Percentiles rank a stretch among this genome's conserved stretches.
phyloP scores from a whole-genome alignment of 2,113 vertebrate genomes.

The Sphaerodactylus townsendi region DNA sequence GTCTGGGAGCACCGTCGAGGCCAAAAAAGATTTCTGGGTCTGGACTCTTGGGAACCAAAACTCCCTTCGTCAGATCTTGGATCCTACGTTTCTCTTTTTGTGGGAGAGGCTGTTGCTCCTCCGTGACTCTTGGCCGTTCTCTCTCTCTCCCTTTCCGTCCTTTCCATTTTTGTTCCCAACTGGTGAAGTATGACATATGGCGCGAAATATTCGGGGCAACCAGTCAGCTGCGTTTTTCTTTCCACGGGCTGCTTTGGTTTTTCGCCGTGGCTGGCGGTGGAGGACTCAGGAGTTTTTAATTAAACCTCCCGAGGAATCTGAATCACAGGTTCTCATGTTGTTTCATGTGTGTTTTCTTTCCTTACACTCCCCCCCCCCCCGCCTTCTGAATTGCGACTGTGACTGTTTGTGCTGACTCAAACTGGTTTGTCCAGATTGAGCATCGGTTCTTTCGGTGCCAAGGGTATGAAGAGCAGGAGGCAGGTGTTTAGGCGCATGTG shows the following conservation, averaged over 20 bases:
- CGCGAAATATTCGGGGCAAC: slow-evolving; percentile 64
- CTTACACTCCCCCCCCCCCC: background rate
- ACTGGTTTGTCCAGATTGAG: slow-evolving; percentile 83
- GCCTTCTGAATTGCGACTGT: slow-evolving; percentile 78
- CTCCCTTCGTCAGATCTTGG: too few species aligned
- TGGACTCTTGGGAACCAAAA: too few species aligned
- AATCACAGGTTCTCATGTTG: slow-evolving; percentile 77
- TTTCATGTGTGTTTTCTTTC: background rate
- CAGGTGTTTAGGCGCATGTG: slow-evolving; percentile 21
- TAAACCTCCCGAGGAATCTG: slow-evolving; percentile 77
- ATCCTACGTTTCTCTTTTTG: background rate
- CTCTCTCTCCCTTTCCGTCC: background rate
- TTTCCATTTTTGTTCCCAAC: background rate
- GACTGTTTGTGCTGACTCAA: slow-evolving; percentile 82
- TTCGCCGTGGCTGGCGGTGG: slow-evolving; percentile 53
- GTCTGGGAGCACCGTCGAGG: too few species aligned
- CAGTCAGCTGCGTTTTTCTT: slow-evolving; percentile 65
- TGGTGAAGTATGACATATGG: slow-evolving; percentile 55
- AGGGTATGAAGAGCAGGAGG: slow-evolving; percentile 46
- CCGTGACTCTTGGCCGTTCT: slow-evolving; percentile 54
- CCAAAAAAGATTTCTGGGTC: too few species aligned
- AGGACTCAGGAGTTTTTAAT: slow-evolving; percentile 72
- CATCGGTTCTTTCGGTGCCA: slow-evolving; percentile 59
- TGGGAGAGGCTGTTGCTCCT: slow-evolving; percentile 40
- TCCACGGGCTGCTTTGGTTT: slow-evolving; percentile 48